A percentile compares a stretch with the other conserved stretches of the same genome.
Evolutionary conservation across 2,113 vertebrate genomes (phyloP).

Genomic region (Cynocephalus volans): DNA sequence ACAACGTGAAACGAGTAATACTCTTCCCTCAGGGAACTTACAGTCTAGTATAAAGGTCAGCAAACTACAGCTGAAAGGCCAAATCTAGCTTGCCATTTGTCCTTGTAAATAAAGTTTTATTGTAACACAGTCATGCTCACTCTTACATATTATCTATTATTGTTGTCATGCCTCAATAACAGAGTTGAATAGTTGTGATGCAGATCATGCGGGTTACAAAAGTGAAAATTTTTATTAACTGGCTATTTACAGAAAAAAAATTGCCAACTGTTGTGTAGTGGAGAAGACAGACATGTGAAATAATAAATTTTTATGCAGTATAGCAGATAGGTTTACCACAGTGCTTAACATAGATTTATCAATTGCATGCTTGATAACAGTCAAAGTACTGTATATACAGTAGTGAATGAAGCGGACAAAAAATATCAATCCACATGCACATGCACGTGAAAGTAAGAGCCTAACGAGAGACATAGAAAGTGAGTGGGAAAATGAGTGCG

Average conservation of each 20-base stretch:
- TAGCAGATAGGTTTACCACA: neutral
- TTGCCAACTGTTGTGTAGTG: neutral
- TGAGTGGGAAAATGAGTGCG: neutral
- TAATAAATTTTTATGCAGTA: neutral
- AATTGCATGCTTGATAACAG: neutral
- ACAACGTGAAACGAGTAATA: neutral
- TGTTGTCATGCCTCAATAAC: neutral
- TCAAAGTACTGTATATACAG: neutral
- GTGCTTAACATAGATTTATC: neutral
- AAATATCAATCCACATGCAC: neutral
- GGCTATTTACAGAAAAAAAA: neutral
- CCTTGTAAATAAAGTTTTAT: conserved; percentile 28
- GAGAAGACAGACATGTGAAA: neutral
- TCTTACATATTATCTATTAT: neutral
- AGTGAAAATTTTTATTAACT: conserved; percentile 37
- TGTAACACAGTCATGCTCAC: neutral
- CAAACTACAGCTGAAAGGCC: neutral
- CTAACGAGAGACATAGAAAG: neutral
- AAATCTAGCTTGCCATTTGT: neutral
- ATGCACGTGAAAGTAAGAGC: neutral
- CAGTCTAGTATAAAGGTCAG: neutral
- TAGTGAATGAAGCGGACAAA: neutral
- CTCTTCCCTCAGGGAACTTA: neutral
- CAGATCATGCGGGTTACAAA: neutral
- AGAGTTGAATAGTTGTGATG: neutral